These are phyloP conservation scores for Acyrthosiphon pisum DNA, from an alignment of 1,140 invertebrate species.

Conservation along the genomic window DNA sequence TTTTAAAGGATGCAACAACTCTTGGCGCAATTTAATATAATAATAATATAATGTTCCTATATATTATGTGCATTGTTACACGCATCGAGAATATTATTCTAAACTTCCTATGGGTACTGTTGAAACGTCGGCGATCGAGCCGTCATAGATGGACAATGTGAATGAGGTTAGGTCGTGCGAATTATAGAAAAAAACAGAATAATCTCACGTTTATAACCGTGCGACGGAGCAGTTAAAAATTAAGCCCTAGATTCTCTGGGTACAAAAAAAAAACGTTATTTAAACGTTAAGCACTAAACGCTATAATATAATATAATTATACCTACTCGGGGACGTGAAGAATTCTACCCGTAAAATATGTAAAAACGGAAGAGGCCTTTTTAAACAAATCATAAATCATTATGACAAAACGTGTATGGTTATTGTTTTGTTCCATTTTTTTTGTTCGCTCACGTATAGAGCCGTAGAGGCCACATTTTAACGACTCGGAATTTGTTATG, in stretches of 20 bases:
- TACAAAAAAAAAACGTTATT: background rate
- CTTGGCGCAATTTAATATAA: background rate
- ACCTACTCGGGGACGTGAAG: background rate
- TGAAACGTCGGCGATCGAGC: background rate
- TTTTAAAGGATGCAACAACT: background rate
- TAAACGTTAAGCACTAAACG: background rate
- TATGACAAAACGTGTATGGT: background rate
- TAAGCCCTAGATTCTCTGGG: background rate
- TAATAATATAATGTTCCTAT: background rate
- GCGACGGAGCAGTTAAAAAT: background rate
- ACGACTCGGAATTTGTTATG: background rate
- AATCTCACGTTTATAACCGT: background rate
- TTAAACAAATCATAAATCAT: slow-evolving; percentile 2
- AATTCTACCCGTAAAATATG: slow-evolving; percentile 14
- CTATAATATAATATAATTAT: background rate
- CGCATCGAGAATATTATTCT: background rate
- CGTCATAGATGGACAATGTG: no score
- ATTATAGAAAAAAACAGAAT: background rate
- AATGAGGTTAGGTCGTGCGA: slow-evolving; percentile 22
- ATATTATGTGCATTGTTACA: background rate
- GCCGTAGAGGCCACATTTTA: background rate
- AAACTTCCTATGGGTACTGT: slow-evolving; percentile 1
- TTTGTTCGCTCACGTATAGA: background rate
- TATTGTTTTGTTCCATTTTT: background rate
- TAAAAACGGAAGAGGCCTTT: background rate